These are phyloP conservation scores for Rhinophrynus dorsalis DNA, from an alignment of 2,797 vertebrate genomes.

Conservation along the genomic window DNA sequence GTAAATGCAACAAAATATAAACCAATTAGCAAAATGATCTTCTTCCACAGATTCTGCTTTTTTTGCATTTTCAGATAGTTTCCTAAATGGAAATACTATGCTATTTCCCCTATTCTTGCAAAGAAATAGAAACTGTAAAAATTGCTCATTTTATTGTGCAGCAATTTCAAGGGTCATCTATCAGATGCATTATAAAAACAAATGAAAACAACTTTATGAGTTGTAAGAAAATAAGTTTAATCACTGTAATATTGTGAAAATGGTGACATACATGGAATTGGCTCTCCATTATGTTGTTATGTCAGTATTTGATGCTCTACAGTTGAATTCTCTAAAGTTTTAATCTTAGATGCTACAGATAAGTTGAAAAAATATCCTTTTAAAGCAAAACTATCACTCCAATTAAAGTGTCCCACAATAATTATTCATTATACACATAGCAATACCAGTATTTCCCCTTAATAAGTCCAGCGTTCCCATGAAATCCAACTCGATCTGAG, in stretches of 20 bases:
- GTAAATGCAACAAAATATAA: conserved; percentile 28
- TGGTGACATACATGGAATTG: not conserved
- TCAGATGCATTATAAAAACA: conserved; percentile 23
- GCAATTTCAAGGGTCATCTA: conserved; percentile 20
- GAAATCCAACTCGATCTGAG: no score
- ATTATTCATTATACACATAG: no score
- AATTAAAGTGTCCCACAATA: no score
- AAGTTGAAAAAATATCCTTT: no score
- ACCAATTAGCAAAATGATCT: conserved; percentile 47
- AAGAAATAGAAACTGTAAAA: conserved; percentile 30
- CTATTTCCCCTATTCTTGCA: conserved; percentile 15
- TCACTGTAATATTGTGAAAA: not conserved
- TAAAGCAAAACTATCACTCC: no score
- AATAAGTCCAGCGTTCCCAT: no score
- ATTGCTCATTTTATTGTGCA: conserved; percentile 36
- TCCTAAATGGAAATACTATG: conserved; percentile 34
- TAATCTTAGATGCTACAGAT: no score
- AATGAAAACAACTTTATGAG: conserved; percentile 11
- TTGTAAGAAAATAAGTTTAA: conserved; percentile 19
- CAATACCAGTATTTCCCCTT: no score
- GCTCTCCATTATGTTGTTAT: not conserved
- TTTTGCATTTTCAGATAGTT: conserved; percentile 47
- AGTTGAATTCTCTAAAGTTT: not conserved
- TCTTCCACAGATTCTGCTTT: conserved; percentile 38
- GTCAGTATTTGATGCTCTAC: no score